Conservation (phyloP, 2,888 invertebrate genomes). For the Tenthredo livida region DNA sequence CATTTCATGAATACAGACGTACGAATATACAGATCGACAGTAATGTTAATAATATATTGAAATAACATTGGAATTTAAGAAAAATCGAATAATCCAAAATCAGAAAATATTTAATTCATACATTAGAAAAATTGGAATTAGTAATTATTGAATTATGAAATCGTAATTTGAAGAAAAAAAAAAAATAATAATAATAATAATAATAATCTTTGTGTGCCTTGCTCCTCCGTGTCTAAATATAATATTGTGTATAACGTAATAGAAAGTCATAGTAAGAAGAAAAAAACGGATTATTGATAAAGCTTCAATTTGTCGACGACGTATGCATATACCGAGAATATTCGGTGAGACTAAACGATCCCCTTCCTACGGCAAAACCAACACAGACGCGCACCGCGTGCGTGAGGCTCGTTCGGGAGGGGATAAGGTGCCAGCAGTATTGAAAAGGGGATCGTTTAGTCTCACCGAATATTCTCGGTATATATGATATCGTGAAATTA, state of each 20-base stretch:
- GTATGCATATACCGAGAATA: no score
- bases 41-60: neutral
- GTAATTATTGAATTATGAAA: constrained; percentile 47
- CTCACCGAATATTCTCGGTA: no score
- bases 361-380: no score
- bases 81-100: constrained; percentile 56
- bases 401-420: no score
- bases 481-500: neutral
- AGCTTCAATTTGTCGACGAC: neutral
- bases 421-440: no score
- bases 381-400: no score
- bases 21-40: neutral
- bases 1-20: no score
- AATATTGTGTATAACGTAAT: constrained; percentile 14
- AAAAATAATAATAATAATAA: constrained; percentile 54
- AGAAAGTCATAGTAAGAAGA: neutral
- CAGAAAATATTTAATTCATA: constrained; percentile 51
- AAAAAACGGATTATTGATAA: neutral
- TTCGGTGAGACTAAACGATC: no score
- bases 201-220: constrained; percentile 58
- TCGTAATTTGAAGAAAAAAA: constrained; percentile 57
- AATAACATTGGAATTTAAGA: constrained; percentile 56
- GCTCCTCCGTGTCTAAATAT: constrained; percentile 61
- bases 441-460: no score
- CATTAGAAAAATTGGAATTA: constrained; percentile 52